A percentile compares a stretch with the other conserved stretches of the same genome.
These are phyloP conservation scores for Chrysomallon squamiferum DNA, from an alignment of 1,140 invertebrate species.

Conservation along the genomic window DNA sequence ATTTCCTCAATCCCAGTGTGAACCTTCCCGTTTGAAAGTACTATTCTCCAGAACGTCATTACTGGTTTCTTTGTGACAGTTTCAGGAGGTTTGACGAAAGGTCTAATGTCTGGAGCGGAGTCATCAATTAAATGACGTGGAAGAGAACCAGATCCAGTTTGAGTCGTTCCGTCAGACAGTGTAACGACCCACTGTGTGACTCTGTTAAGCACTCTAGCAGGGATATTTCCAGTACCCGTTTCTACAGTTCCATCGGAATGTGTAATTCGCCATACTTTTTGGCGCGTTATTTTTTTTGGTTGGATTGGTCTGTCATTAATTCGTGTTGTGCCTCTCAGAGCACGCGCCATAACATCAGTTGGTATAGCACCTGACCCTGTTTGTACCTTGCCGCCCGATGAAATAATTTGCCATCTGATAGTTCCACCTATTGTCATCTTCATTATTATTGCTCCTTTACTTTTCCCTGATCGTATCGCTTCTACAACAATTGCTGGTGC, in stretches of 20 bases:
- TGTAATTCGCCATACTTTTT: not conserved
- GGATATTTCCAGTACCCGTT: not conserved
- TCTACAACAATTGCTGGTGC: not conserved
- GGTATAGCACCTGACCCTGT: not conserved
- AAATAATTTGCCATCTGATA: slow-evolving; percentile 1
- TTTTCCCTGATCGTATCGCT: not conserved
- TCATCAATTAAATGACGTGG: not conserved
- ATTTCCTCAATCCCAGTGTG: no score
- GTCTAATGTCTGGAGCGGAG: no score
- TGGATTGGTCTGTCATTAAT: no score
- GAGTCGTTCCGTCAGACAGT: slow-evolving; percentile 16
- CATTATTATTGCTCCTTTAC: not conserved
- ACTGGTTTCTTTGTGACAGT: no score
- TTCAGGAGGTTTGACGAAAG: no score
- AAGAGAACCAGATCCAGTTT: slow-evolving; percentile 11
- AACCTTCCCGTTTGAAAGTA: no score
- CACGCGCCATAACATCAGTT: not conserved
- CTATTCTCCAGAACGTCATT: no score
- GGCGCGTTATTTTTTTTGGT: no score
- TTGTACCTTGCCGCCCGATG: not conserved
- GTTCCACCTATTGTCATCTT: not conserved
- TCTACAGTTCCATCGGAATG: not conserved
- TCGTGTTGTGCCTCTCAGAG: not conserved
- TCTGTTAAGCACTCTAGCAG: no score
- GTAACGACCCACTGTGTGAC: slow-evolving; percentile 13